Base-by-base conservation (phyloP, 2,797 vertebrate genomes). In the Dermochelys coriacea region DNA sequence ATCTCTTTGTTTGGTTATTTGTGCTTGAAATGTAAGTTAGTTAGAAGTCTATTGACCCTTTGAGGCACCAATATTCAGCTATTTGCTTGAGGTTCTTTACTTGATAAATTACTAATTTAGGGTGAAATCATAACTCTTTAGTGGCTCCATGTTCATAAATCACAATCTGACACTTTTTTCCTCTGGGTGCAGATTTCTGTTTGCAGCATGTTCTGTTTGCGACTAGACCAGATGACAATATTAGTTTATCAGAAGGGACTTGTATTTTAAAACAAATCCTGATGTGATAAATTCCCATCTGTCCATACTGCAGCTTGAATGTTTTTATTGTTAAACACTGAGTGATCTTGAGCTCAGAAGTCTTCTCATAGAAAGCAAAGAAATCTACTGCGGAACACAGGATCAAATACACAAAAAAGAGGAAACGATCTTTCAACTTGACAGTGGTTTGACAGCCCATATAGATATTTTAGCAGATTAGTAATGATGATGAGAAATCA, bases 101-200 rank as follows among this genome's bases (percentile, higher is more conserved):
- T 96, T 96, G 95, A 97, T 97, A 97, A 96, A 97, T 97, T 94
- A 97, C 96, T 97, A 96, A 98, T 97, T 97, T 97, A 96, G 95
- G 91, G 97, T 96, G 94, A 98, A 97, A 96, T 96, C 97, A 95
- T 97, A 92, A 92, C 90, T 96, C 97, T 97, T 97, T 96, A 95
- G 95, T 89, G 86, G 87, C 92, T 97, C 97, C 64, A 90, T 96
- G 88, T 97, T 97, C 96, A 96, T 97, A 97, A 98, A 97, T 97
- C 96, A 97, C 95, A 95, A 95, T 94, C 93, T 97, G 97, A 95
- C 96, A 89, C 85, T 87, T 93, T 95, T 96, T 92, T n/a, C n/a
- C 96, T 97, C 92, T 68, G 61, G 92, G 95, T 97, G 86, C 93
- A 94, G 82, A 96, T 96, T 93, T 96, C 94, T 96, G 94, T 96